Base-by-base conservation (phyloP, 1,140 invertebrate species). In the Chrysoperla carnea region DNA sequence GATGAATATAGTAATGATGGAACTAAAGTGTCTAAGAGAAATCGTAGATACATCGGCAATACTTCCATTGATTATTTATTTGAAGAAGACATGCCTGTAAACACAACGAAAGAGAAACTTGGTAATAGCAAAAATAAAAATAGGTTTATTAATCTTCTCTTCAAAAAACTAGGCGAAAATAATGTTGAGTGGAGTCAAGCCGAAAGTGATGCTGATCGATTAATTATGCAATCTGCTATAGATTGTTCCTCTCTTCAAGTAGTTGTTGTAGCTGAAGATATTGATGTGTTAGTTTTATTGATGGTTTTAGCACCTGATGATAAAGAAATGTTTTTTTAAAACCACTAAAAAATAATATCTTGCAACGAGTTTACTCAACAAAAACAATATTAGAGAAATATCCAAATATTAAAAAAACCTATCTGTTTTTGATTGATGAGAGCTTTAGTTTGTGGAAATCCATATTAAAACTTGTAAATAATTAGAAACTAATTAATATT, bases 221-320 rank as follows among this genome's bases (percentile, higher is more conserved):
- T 39, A 44, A 44, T 44, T 44, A 37, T 44, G 33, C 42, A 39
- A 44, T 39, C 27, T 27, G 42, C 36, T 39, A 1, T 44, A 39
- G 27, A 44, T 44, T 39, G 42, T 39, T 17, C 37, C 36, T 44
- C 39, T 39, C 15, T 11, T 39, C 7, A 44, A 35, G 42, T 39
- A 44, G 17, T 39, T 44, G 36, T 44, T 44, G 42, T 44, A 44
- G 42, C 37, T 31, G 37, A 44, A 28, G 27, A 36, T 28, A 44
- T 44, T 44, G 42, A 44, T 39, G 37, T 44, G 42, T 43, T 39
- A 44, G 36, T 44, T n/a, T n/a, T n/a, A n/a, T n/a, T 44, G 42
- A 44, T 39, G 37, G 14, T 29, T 39, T 44, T 44, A 44, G 42
- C 42, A 23, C 11, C 37, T 29, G 17, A 39, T 29, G 13, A 39